Conservation (phyloP, 2,113 vertebrate species). For the Halcyon senegalensis region DNA sequence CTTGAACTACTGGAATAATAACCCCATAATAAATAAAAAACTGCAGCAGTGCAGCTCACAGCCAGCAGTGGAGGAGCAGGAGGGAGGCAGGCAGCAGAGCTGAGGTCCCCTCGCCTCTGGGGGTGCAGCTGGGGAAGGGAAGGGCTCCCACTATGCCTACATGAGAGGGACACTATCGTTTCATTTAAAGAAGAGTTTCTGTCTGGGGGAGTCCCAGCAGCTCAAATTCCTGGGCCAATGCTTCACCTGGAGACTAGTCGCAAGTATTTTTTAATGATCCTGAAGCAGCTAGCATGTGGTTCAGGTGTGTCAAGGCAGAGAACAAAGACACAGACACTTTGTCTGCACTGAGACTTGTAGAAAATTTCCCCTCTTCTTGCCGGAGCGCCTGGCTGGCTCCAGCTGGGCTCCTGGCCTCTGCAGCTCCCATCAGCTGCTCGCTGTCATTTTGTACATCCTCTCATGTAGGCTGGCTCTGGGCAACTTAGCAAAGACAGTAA, state of each 20-base stretch:
- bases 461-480: constrained; percentile 1
- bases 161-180: not conserved
- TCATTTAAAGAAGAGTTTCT: constrained; percentile 9
- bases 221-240: not conserved
- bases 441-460: not conserved
- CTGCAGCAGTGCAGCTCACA: not conserved
- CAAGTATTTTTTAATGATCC: not conserved
- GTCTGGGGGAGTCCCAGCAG: not conserved
- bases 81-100: not conserved
- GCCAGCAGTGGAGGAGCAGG: rapidly evolving
- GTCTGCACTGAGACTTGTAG: not conserved
- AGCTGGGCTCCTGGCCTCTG: not conserved
- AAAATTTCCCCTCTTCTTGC: not conserved
- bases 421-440: not conserved
- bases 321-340: constrained; percentile 30
- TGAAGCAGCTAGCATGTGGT: not conserved
- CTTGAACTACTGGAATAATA: not conserved
- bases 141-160: not conserved
- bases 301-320: constrained; percentile 30
- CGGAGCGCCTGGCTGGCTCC: not conserved
- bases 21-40: not conserved
- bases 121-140: not conserved
- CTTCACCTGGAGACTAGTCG: not conserved
- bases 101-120: not conserved
- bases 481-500: not conserved